phyloP scores from a whole-genome alignment of 2,888 invertebrate species.

The Mesopsocus fuscifrons region DNA sequence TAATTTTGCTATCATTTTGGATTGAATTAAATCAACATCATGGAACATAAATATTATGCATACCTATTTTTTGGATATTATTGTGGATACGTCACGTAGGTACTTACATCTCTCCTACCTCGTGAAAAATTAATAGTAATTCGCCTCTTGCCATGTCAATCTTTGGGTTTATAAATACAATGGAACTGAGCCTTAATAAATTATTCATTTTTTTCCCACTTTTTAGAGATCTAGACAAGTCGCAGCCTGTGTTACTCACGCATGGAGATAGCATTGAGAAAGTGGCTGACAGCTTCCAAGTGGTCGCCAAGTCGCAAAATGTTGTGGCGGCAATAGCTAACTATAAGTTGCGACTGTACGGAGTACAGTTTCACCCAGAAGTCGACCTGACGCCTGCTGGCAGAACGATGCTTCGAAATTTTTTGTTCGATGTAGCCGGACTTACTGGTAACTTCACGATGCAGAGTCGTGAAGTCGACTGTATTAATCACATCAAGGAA shows the following conservation, averaged over 20 bases:
- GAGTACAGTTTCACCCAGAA: constrained; percentile 98
- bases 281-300: constrained; percentile 72
- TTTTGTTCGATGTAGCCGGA: constrained; percentile 80
- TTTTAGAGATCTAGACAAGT: constrained; percentile 64
- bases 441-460: constrained; percentile 77
- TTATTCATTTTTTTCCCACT: no score
- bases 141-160: no score
- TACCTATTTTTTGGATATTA: constrained; percentile 5
- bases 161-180: no score
- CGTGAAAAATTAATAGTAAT: no score
- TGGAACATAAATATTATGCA: no score
- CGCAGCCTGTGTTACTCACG: constrained; percentile 80
- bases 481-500: constrained; percentile 79
- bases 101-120: no score
- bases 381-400: constrained; percentile 89
- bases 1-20: neutral
- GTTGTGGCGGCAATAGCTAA: constrained; percentile 79
- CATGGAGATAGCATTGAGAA: constrained; percentile 94
- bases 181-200: no score
- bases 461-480: constrained; percentile 67
- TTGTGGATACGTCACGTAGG: neutral
- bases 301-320: constrained; percentile 67
- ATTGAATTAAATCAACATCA: no score
- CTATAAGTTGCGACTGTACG: constrained; percentile 77
- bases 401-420: constrained; percentile 80